A percentile compares a stretch with the other conserved stretches of the same genome.
These are phyloP conservation scores for Nomia melanderi DNA, from an alignment of 1,140 invertebrate genomes.

Conservation along the genomic window DNA sequence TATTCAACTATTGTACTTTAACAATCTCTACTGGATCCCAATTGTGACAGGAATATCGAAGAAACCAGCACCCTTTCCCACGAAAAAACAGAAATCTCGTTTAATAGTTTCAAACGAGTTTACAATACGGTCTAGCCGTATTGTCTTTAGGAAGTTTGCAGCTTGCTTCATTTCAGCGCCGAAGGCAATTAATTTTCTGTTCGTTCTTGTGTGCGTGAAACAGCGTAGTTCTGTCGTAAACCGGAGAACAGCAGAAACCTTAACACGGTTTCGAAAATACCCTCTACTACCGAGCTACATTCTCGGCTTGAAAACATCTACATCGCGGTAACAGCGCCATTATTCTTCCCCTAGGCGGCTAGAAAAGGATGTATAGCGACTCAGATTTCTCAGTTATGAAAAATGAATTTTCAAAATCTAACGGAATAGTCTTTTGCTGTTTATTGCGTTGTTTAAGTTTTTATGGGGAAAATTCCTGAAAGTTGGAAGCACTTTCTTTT, in stretches of 20 bases:
- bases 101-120: background rate
- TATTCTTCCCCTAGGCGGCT: background rate
- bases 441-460: too few species aligned
- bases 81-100: background rate
- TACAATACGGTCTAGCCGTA: background rate
- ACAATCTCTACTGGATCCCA: background rate
- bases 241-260: background rate
- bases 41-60: background rate
- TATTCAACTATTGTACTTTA: too few species aligned
- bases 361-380: too few species aligned
- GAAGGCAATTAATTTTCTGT: slow-evolving; percentile 19
- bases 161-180: background rate
- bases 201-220: background rate
- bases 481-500: too few species aligned
- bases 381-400: background rate
- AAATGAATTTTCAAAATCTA: slow-evolving; percentile 22
- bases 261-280: slow-evolving; percentile 7
- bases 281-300: slow-evolving; percentile 4
- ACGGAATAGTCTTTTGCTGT: background rate
- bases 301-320: slow-evolving; percentile 8
- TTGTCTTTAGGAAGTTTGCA: background rate
- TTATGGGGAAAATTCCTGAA: too few species aligned
- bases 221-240: slow-evolving; percentile 13
- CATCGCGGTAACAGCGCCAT: slow-evolving; percentile 20
- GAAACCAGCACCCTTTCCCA: background rate